Evolutionary conservation across 2,888 invertebrate genomes (phyloP), one percentile per base, ranked within the genome.

Genomic region (Cerceris ruficornis): DNA sequence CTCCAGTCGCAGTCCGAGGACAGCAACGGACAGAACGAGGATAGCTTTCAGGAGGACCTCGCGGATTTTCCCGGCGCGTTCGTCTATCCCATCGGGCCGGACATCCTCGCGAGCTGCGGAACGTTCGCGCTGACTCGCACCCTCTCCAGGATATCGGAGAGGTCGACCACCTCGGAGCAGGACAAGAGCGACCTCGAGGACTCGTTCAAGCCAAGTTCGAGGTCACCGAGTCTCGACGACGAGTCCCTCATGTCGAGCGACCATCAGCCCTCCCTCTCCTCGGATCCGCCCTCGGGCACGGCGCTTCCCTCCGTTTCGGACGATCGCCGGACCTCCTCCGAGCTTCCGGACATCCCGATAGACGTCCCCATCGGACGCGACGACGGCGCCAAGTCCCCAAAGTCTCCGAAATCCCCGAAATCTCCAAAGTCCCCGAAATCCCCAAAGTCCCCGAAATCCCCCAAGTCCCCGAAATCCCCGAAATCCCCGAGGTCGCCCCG

Each of bases 91-190:
- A 94, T 95, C 85, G 93, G 94, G 0, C 93, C 95, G 0, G 96
- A 96, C 89, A 95, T 96, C 59, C 94, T 96, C 62, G 94, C 95
- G 60, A 95, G 95, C 8, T 96, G 96, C 87, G 96, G 95, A 7
- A 95, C 95, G 58, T 97, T 96, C 92, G 95, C 95, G 0, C 90
- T 96, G 28, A 95, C 95, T 0, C 94, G 97, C 57, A 97, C 97
- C 0, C 93, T 97, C 42, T 97, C 97, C 0, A 94, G 97, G 79
- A 98, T 98, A 89, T 97, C 97, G 0, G 98, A 98, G 92, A 94
- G 97, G 57, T 97, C 97, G 83, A 97, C 97, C 9, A 97, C 97
- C 11, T 97, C 97, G 0, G 97, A 97, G 90, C 97, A 97, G 91
- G 93, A 93, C 76, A 96, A 96, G 2, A 97, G 97, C 88, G 95